phyloP scores from a whole-genome alignment of 2,113 vertebrate genomes.

The Hippolais icterina region DNA sequence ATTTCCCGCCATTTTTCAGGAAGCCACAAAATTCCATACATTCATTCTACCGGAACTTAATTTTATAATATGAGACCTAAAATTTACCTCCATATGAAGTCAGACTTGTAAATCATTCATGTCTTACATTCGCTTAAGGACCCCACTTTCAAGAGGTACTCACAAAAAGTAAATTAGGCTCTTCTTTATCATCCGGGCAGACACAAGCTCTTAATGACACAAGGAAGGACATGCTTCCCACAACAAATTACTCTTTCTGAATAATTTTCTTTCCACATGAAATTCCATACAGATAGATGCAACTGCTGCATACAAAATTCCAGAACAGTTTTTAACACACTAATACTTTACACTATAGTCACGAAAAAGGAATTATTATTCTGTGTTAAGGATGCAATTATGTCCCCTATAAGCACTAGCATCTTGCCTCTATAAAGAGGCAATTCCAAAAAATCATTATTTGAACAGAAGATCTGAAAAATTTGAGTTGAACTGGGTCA shows the following conservation, averaged over 20 bases:
- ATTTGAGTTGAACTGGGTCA: not conserved
- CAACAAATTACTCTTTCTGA: not conserved
- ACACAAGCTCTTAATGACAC: not conserved
- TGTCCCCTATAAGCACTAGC: not conserved
- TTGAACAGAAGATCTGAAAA: not conserved
- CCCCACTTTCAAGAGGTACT: not conserved
- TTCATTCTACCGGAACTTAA: not conserved
- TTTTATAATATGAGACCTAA: not conserved
- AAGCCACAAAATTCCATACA: not conserved
- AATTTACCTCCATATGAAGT: not conserved
- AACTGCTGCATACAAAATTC: not conserved
- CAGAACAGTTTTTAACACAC: not conserved
- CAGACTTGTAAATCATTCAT: not conserved
- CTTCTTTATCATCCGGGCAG: not conserved
- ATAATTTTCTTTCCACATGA: not conserved
- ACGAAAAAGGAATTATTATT: not conserved
- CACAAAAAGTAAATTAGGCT: not conserved
- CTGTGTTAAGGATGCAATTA: not conserved
- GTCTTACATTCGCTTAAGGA: not conserved
- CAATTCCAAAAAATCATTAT: not conserved
- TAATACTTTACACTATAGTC: accelerated
- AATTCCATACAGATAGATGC: not conserved
- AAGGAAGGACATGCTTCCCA: not conserved
- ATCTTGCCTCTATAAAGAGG: not conserved
- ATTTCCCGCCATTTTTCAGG: not conserved